phyloP scores from a whole-genome alignment of 2,888 invertebrate genomes.

The Campopleginae sp. region DNA sequence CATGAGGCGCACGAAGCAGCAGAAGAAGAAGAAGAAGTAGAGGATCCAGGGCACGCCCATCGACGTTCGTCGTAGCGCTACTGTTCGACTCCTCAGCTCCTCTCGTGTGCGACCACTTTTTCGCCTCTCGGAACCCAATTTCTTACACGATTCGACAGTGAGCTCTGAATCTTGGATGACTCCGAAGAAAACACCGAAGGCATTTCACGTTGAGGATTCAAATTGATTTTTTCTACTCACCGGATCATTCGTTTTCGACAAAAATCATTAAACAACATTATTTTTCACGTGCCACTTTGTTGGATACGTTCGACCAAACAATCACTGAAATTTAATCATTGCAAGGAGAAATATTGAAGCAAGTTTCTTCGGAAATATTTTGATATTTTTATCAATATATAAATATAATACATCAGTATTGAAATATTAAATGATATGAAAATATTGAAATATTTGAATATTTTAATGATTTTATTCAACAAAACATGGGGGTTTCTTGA shows the following conservation, averaged over 20 bases:
- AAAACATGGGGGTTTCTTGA: no score
- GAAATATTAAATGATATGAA: no score
- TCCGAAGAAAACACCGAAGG: not conserved
- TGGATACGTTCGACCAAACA: no score
- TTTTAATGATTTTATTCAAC: no score
- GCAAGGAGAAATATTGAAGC: no score
- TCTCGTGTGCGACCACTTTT: not conserved
- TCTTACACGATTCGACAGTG: not conserved
- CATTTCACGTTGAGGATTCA: not conserved
- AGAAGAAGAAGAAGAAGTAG: conserved; percentile 20
- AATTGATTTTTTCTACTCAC: not conserved
- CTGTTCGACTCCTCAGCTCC: not conserved
- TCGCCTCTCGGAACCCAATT: not conserved
- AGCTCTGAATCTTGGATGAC: not conserved
- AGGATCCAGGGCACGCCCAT: conserved; percentile 31
- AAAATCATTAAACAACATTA: not conserved
- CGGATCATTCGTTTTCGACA: not conserved
- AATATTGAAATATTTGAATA: no score
- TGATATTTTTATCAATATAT: no score
- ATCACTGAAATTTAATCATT: no score
- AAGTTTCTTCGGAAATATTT: no score
- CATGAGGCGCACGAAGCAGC: conserved; percentile 40
- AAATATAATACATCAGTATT: no score
- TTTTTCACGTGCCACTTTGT: no score
- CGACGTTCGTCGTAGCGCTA: conserved; percentile 28